Evolutionary conservation across 2,797 vertebrate species (phyloP), one percentile per base, ranked within the genome.

Genomic region (Anguilla obscura): DNA sequence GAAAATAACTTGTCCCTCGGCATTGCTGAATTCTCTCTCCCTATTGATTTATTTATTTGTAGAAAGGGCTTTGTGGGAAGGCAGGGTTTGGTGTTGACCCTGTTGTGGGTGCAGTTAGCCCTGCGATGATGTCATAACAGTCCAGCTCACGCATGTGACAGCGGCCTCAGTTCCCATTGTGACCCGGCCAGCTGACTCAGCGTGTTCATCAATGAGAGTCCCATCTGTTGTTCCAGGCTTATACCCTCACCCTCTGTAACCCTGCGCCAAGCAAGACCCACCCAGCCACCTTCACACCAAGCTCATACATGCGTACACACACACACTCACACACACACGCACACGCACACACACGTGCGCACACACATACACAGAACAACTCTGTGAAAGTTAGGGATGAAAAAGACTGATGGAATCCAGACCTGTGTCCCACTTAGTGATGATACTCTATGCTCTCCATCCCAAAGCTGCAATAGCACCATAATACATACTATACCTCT

Each of bases 121-220:
- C 74, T 79, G 74, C 24, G 45, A 50, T 82, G 84, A 56, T 85
- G 83, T 85, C 27, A 85, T 63, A 21, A 60, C 33, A 85, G 56
- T 58, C 36, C 33, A 63, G 30, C 16, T 9, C 27, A 80, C 74
- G 40, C 33, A 33, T 40, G 48, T 86, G 83, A 86, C 90, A 87
- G 76, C 86, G 87, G 66, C 50, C 87, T 79, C 89, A 90, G 92
- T 91, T 93, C 88, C 90, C 33, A 88, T 90, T 87, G 76, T 89
- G 85, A 90, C 88, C 66, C 27, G 87, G 85, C 66, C 85, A 88
- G 93, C 93, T 93, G 92, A 93, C 83, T 91, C 92, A 91, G 91
- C 92, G 91, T 90, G 86, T 86, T 90, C 84, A 87, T 85, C 84
- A 85, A 83, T 86, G 90, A 92, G 89, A 87, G 86, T 90, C 88